Percentiles rank a stretch among this genome's conserved stretches.
phyloP scores from a whole-genome alignment of 37 sponge, comb jelly and placozoan genomes.

The Ianthella basta region DNA sequence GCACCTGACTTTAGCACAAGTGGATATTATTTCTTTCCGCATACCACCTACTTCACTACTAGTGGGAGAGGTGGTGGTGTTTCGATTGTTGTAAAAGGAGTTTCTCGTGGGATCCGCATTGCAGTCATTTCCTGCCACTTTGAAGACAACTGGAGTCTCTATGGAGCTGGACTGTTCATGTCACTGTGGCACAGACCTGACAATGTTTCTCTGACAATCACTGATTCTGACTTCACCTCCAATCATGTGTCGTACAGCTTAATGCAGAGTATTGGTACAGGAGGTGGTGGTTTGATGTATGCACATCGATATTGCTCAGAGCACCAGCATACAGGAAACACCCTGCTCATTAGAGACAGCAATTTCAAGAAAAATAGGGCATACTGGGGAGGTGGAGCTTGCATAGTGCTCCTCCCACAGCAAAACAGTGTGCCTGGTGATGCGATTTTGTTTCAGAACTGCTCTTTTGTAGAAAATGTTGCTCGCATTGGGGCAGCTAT shows the following conservation, averaged over 20 bases:
- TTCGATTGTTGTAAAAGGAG: background rate
- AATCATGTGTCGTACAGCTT: constrained; percentile 1
- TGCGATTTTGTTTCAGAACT: background rate
- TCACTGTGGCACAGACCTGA: background rate
- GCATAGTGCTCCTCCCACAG: background rate
- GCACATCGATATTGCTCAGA: background rate
- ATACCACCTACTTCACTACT: background rate
- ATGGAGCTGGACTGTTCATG: constrained; percentile 9
- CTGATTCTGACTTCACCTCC: background rate
- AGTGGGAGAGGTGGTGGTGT: constrained; percentile 23
- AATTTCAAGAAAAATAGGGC: background rate
- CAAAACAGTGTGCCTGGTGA: no score
- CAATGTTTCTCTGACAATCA: constrained; percentile 1
- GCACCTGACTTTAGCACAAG: background rate
- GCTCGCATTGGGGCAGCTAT: constrained; percentile 25
- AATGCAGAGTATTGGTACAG: background rate
- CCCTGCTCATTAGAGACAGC: background rate
- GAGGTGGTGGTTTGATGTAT: constrained; percentile 17
- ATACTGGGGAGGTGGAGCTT: constrained; percentile 10
- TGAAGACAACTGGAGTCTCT: background rate
- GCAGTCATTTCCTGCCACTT: background rate
- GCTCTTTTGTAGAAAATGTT: background rate
- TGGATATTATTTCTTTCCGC: background rate
- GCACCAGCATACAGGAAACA: background rate
- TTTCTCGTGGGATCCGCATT: background rate